Base-by-base conservation (phyloP, 2,113 vertebrate genomes). In the Isichthys henryi region DNA sequence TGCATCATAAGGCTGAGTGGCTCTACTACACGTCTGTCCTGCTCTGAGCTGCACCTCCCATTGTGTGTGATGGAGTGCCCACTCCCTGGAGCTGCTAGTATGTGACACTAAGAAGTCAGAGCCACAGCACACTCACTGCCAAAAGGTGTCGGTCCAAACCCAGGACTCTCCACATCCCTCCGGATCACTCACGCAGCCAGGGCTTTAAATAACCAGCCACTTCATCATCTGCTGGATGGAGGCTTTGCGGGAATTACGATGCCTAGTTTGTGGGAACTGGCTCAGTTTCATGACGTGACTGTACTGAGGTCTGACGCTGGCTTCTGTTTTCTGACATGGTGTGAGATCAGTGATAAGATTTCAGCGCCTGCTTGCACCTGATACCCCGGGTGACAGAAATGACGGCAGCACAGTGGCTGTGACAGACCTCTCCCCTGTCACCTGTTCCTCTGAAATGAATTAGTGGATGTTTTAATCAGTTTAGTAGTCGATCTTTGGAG, bases 391-490 rank as follows among this genome's bases (percentile, higher is more conserved):
- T 80, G 74, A 80, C 74, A 43, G 35, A 35, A 7, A 80, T 17
- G 15, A 17, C 15, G 0, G 74, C 74, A 80, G 74, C 35, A 15
- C n/a, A 80, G 13, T 43, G 35, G 74, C 74, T 43, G 74, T 39
- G 74, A 80, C 74, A 80, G 74, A 8, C 74, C 74, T 39, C 74
- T 43, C 82, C 6, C 5, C 45, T 84, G 21, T 48, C 82, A 88
- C 74, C 85, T 23, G 85, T 77, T 58, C 82, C 45, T n/a, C 52
- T 43, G 10, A 62, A 90, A 92, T 91, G 89, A 90, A 92, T 91
- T 74, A 90, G 74, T 35, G 43, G 91, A 90, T 89, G 88, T 92
- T 88, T 90, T 91, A 91, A 92, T 91, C 89, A 66, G 90, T 85
- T 92, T 91, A 91, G 90, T 86, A 49, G 56, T 88, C 86, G 19